Evolutionary conservation across 2,113 vertebrate species (phyloP), one percentile per base, ranked within the genome.

Genomic region (Phylloscopus trochiloides): DNA sequence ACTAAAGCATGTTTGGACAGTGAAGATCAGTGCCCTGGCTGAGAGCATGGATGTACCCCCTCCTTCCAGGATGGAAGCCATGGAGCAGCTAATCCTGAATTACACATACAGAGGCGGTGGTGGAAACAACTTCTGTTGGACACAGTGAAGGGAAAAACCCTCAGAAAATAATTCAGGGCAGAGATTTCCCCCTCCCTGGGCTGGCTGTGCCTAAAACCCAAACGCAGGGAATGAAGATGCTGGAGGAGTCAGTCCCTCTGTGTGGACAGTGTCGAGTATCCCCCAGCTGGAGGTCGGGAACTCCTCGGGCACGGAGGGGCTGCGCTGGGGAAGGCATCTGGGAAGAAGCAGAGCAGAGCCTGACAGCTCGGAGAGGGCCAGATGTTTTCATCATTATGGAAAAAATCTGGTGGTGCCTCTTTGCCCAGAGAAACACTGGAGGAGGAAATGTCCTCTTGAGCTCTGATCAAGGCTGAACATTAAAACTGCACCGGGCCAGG

Each of bases 331-430:
- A 80, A 94, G 75, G 87, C 55, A 43, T 94, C 72, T 76, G 83
- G 74, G 92, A 94, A 90, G 94, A n/a, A 88, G 94, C 63, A 92
- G 61, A 6, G n/a, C 74, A 29, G 71, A 80, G 86, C 77, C 87
- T 96, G 96, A 97, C 96, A 97, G 93, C 74, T 59, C 12, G 0
- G 83, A 95, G 58, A 59, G 12, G 0, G 71, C 89, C 97, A 92
- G 96, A 96, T 94, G 96, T 93, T 85, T 95, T 74, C 59, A 84
- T 78, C 86, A 90, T 89, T 93, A 96, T 16, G 88, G 93, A 88
- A 97, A 94, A 94, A 95, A 95, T 91, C 83, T 87, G 88, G 29
- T 92, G 97, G 96, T 96, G 96, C 95, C 79, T 67, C 89, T 92
- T 95, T 88, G 97, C 96, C 94, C 92, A 47, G 82, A 90, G 70